Conservation (phyloP, 2,888 invertebrate species). For the Catocala nupta region DNA sequence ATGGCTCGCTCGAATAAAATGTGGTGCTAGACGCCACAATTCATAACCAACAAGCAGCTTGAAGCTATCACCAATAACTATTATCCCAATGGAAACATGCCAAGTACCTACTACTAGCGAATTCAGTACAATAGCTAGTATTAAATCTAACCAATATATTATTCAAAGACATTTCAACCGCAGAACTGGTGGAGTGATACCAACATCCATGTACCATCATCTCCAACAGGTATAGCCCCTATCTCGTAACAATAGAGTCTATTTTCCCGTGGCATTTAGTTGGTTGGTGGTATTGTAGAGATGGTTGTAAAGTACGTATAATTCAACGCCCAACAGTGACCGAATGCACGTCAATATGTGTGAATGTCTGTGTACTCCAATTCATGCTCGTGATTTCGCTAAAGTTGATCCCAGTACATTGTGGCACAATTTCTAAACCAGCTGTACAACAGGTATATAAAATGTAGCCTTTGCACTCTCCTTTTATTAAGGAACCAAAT, state of each 20-base stretch:
- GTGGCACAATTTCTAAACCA: not conserved
- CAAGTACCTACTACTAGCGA: constrained; percentile 49
- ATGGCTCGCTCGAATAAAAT: constrained; percentile 17
- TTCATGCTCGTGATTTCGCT: constrained; percentile 16
- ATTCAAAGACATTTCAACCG: constrained; percentile 56
- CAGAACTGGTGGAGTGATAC: constrained; percentile 42
- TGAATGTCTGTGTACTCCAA: constrained; percentile 38
- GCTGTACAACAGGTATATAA: not conserved
- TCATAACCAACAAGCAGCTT: constrained; percentile 30
- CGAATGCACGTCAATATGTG: constrained; percentile 46
- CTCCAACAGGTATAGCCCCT: not conserved
- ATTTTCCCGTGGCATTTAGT: constrained; percentile 13
- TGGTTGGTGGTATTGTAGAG: not conserved
- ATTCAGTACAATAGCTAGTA: constrained; percentile 58
- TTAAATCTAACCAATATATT: constrained; percentile 64
- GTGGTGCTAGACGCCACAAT: constrained; percentile 43
- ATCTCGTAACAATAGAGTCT: constrained; percentile 14
- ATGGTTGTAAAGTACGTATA: constrained; percentile 41
- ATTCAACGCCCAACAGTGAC: constrained; percentile 43
- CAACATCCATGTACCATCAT: constrained; percentile 22
- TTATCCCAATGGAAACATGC: constrained; percentile 50
- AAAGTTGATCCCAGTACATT: not conserved
- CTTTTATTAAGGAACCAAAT: not conserved
- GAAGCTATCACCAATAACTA: constrained; percentile 38
- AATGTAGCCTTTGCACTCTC: not conserved